Evolutionary conservation across 2,113 vertebrate genomes (phyloP).

Genomic region (Bubo bubo): DNA sequence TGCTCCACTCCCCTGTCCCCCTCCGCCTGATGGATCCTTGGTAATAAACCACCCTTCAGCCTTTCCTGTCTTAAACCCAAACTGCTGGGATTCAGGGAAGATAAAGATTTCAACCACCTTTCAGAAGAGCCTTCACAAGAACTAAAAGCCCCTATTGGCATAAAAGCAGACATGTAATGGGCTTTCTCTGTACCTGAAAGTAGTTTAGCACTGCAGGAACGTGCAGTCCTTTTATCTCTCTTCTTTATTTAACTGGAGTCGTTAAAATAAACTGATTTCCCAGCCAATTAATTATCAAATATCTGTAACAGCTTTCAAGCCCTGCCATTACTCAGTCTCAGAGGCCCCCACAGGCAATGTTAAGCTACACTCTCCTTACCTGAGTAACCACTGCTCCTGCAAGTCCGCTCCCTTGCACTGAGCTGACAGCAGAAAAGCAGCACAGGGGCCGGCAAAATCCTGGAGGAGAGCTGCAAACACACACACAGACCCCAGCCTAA

Average conservation of each 20-base stretch:
- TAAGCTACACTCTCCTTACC: conserved; percentile 28
- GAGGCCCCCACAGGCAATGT: conserved; percentile 15
- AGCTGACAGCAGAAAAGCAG: neutral
- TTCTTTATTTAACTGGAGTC: conserved; percentile 64
- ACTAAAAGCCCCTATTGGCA: conserved; percentile 22
- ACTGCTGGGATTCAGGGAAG: conserved; percentile 35
- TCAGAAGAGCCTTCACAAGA: conserved; percentile 31
- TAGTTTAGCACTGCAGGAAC: conserved; percentile 32
- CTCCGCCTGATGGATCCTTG: conserved; percentile 22
- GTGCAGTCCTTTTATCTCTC: conserved; percentile 38
- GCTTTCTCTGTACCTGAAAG: conserved; percentile 39
- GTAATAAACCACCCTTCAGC: conserved; percentile 24
- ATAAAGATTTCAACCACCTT: conserved; percentile 33
- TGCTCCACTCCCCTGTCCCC: neutral
- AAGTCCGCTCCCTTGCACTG: neutral
- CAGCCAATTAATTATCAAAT: conserved; percentile 67
- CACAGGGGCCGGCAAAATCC: neutral
- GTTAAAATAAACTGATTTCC: conserved; percentile 64
- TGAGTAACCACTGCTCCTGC: neutral
- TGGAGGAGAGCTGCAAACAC: neutral
- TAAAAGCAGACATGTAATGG: conserved; percentile 32
- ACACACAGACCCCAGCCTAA: neutral
- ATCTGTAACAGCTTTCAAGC: conserved; percentile 65
- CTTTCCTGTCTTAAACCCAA: conserved; percentile 14
- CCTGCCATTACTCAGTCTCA: conserved; percentile 30